Percentiles rank a stretch among this genome's conserved stretches.
These are phyloP conservation scores for Patagioenas fasciata DNA, from an alignment of 2,113 vertebrate genomes.

Conservation along the genomic window DNA sequence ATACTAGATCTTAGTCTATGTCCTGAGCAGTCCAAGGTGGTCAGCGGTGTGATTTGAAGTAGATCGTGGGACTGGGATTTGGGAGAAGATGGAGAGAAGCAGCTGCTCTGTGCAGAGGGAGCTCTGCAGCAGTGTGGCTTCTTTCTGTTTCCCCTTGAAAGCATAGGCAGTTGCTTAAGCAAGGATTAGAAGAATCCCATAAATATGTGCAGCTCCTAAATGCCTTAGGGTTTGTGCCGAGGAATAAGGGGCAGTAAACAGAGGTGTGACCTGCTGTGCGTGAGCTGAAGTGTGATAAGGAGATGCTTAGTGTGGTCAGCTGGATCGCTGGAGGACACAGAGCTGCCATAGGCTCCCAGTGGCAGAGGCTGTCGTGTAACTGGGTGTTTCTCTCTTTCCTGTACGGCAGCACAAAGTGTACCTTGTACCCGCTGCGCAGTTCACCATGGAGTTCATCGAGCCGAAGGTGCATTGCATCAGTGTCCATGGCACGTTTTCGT, in stretches of 20 bases:
- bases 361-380: neutral
- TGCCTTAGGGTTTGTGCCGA: neutral
- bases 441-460: slow-evolving; percentile 84
- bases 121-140: neutral
- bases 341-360: neutral
- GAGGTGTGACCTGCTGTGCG: neutral
- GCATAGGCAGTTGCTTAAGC: neutral
- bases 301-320: neutral
- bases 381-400: neutral
- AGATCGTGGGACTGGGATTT: neutral
- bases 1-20: neutral
- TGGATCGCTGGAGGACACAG: neutral
- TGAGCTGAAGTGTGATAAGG: neutral
- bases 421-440: slow-evolving; percentile 81
- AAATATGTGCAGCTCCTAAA: neutral
- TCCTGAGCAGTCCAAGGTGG: neutral
- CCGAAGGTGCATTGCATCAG: slow-evolving; percentile 86
- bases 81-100: neutral
- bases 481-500: slow-evolving; percentile 81
- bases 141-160: neutral
- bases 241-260: neutral
- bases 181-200: neutral
- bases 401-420: slow-evolving; percentile 82
- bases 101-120: neutral
- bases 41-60: neutral